These are phyloP conservation scores for Macrotis lagotis DNA, from an alignment of 2,113 vertebrate genomes.

Conservation along the genomic window DNA sequence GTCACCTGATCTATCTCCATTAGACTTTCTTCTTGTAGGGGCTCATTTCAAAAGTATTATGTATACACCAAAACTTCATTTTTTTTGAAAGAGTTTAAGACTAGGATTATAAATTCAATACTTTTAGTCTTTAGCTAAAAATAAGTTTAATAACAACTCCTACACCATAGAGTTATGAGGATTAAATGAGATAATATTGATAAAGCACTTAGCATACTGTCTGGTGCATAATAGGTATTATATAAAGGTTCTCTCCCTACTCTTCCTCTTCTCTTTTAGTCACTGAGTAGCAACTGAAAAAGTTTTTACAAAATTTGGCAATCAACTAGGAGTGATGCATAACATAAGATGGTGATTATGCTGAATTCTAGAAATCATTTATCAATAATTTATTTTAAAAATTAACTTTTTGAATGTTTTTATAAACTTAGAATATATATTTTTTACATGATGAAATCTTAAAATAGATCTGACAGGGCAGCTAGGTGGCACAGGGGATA, in stretches of 20 bases:
- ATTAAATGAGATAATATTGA: not conserved
- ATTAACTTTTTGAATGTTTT: not conserved
- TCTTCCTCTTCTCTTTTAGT: not conserved
- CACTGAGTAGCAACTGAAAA: not conserved
- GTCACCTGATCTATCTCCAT: too few relatives aligned
- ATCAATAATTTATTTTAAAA: not conserved
- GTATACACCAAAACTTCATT: not conserved
- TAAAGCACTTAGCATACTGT: not conserved
- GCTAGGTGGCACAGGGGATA: too few relatives aligned
- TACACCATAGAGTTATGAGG: not conserved
- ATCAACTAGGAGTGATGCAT: not conserved
- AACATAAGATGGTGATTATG: not conserved
- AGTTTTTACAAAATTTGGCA: not conserved
- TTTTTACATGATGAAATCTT: not conserved
- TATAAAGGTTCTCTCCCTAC: not conserved
- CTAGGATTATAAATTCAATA: not conserved
- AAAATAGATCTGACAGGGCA: too few relatives aligned
- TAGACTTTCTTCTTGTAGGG: too few relatives aligned
- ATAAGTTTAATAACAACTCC: not conserved
- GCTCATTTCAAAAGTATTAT: not conserved
- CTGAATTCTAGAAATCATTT: not conserved
- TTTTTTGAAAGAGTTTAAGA: not conserved
- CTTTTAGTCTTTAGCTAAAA: not conserved
- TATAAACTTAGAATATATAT: not conserved
- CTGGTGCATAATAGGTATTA: not conserved